Base-by-base conservation (phyloP, 30 jellyfish, hydroid and myxozoan species). In the Pelagia noctiluca region DNA sequence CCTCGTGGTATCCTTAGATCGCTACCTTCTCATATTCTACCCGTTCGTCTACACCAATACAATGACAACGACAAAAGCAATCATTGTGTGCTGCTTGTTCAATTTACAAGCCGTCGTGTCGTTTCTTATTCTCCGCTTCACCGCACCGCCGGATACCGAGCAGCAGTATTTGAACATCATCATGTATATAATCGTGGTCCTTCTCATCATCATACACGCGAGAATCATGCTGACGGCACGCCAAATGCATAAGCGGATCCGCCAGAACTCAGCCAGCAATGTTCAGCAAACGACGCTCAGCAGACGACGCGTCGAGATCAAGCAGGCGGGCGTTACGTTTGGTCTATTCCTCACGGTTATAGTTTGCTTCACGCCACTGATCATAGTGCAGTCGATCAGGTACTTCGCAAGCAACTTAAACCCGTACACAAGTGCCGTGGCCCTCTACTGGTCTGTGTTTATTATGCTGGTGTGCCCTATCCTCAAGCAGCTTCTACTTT, bases 391-490 rank as follows among this genome's bases (percentile, higher is more conserved):
- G 18, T 80, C 71, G 68, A 80, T 80, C 3, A 22, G 63, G 0
- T 35, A 18, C 46, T 7, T 23, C 34, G 21, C 71, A 2, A 32
- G 1, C 8, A 28, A 11, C 19, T 76, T 63, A 32, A 47, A 36
- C 24, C 30, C 7, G 7, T 29, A 46, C 8, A 69, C n/a, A 38
- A 48, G 7, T 2, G 67, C 84, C 25, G 31, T 80, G 49, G 38
- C 71, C 10, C 23, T 3, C 26, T 80, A 65, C 84, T 80, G 90
- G 90, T 72, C 90, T 12, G 35, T 80, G 3, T 70, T 80, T 28
- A 19, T 80, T 46, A 80, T 80, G 90, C 36, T 80, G 64, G 90
- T 80, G 35, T 80, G 90, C 23, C 90, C 90, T 16, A 80, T 80
- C 52, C 83, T 54, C 24, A 80, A 80, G 82, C 90, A 80, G 34